Base-by-base conservation (phyloP, 2,888 invertebrate genomes). In the Pterobdella sp. region DNA sequence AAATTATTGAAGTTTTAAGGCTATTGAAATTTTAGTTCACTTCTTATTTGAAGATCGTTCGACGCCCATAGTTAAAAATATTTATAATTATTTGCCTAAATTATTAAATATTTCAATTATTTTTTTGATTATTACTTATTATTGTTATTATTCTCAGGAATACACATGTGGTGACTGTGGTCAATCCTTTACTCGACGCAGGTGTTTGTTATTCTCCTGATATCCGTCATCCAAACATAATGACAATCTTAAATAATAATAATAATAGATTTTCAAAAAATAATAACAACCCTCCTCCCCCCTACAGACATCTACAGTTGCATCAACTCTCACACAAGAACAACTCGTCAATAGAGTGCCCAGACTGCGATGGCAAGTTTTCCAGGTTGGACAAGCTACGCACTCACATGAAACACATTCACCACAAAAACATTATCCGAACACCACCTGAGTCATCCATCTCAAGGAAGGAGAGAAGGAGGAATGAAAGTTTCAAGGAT, bases 81-180 rank as follows among this genome's bases (percentile, higher is more conserved):
- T n/a, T n/a, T n/a, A n/a, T n/a, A n/a, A n/a, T n/a, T n/a, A n/a
- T n/a, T n/a, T n/a, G n/a, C n/a, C n/a, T n/a, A n/a, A n/a, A n/a
- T n/a, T n/a, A n/a, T n/a, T n/a, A n/a, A n/a, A n/a, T n/a, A n/a
- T n/a, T n/a, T n/a, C n/a, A n/a, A n/a, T n/a, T n/a, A n/a, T n/a
- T n/a, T n/a, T n/a, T n/a, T n/a, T n/a, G n/a, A n/a, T n/a, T n/a
- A n/a, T n/a, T n/a, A n/a, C n/a, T 63, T n/a, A 14, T 63, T 10
- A n/a, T 63, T n/a, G 32, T 31, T 34, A 14, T 35, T 10, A 26
- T 31, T 10, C 14, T 34, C 56, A 70, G 70, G 70, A 70, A 32
- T 70, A 70, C 56, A 70, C 70, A n/a, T 70, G 70, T 32, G 26
- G 29, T 2, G 70, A 70, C 42, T 70, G 70, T 34, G 70, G 70